A percentile compares a stretch with the other conserved stretches of the same genome.
These are phyloP conservation scores for Prenolepis imparis DNA, from an alignment of 2,888 invertebrate genomes.

Conservation along the genomic window DNA sequence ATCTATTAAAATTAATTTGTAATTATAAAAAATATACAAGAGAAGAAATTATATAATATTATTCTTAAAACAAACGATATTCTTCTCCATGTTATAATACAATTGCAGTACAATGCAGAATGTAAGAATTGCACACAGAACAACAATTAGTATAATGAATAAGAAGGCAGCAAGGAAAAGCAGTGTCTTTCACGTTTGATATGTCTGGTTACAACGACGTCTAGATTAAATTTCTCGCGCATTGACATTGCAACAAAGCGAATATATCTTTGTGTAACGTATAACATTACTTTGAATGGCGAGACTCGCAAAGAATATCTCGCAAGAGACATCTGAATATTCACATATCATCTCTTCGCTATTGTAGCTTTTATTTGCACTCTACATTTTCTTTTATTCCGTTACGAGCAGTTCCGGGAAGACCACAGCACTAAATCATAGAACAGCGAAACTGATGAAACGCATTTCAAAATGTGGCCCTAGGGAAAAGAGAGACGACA, in stretches of 20 bases:
- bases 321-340: conserved; percentile 47
- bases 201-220: conserved; percentile 22
- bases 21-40: background rate
- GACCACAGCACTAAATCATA: conserved; percentile 74
- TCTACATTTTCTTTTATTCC: conserved; percentile 43
- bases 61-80: background rate
- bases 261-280: conserved; percentile 9
- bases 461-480: conserved; percentile 79
- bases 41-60: conserved; percentile 25
- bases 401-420: conserved; percentile 54
- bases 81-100: background rate
- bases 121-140: background rate
- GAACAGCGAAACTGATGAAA: conserved; percentile 77
- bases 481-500: conserved; percentile 73
- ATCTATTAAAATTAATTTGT: conserved; percentile 12
- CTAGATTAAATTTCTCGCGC: conserved; percentile 53
- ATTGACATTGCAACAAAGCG: conserved; percentile 49
- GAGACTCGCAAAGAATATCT: conserved; percentile 25
- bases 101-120: background rate
- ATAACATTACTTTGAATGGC: conserved; percentile 34
- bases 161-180: conserved; percentile 26
- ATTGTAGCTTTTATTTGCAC: conserved; percentile 38
- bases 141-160: conserved; percentile 47
- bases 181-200: conserved; percentile 30
- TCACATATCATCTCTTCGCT: conserved; percentile 40